Evolutionary conservation across 2,797 vertebrate species (phyloP).

Genomic region (Argyrosomus regius): DNA sequence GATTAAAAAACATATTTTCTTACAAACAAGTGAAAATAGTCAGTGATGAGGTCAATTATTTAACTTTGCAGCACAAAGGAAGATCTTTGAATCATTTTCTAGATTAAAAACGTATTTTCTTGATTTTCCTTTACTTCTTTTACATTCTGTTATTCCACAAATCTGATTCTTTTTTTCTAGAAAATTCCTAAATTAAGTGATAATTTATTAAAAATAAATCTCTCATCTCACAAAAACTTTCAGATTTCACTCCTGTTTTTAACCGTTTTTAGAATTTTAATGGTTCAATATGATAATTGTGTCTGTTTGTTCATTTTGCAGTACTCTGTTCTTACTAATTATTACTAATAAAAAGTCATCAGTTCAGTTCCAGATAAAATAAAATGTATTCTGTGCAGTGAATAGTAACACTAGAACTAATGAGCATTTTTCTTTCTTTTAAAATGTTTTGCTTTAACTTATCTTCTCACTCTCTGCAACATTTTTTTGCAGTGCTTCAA

Average conservation of each 20-base stretch:
- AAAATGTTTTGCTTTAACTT: neutral
- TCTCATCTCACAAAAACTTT: neutral
- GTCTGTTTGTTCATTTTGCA: neutral
- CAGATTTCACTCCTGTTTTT: neutral
- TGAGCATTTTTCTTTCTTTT: neutral
- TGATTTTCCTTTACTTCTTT: neutral
- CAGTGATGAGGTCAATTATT: neutral
- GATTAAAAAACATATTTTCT: neutral
- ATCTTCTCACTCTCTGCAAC: neutral
- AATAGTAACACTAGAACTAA: neutral
- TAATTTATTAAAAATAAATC: neutral
- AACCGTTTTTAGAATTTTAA: neutral
- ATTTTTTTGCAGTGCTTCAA: neutral
- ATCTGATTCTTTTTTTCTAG: no score
- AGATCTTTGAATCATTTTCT: neutral
- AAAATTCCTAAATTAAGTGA: neutral
- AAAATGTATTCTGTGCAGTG: neutral
- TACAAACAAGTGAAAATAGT: neutral
- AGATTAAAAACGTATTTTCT: neutral
- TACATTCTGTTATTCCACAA: neutral
- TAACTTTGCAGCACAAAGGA: neutral
- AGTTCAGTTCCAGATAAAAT: neutral
- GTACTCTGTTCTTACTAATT: neutral
- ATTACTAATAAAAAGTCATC: neutral
- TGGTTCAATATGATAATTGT: neutral